phyloP scores from a whole-genome alignment of 1,140 invertebrate species.

The Saccostrea glomerata region DNA sequence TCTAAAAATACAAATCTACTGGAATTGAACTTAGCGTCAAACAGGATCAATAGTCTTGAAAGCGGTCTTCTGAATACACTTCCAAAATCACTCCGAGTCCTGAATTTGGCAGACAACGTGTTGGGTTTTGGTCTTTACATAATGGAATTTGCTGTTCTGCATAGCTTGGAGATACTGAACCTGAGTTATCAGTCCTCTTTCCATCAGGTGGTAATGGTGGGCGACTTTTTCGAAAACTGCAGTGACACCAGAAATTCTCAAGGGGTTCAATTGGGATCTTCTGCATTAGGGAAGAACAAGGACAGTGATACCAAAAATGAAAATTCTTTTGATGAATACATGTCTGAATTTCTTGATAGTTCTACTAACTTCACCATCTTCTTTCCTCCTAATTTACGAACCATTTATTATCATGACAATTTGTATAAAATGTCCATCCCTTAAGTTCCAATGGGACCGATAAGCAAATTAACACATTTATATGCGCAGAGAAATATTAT shows the following conservation, averaged over 20 bases:
- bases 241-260: neutral
- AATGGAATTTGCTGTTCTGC: neutral
- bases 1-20: neutral
- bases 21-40: neutral
- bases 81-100: neutral
- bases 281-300: neutral
- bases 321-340: neutral
- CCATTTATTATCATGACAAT: neutral
- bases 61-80: neutral
- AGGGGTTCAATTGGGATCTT: neutral
- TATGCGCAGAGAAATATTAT: neutral
- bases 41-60: neutral
- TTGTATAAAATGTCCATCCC: constrained; percentile 1
- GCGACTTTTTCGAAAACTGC: neutral
- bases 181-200: neutral
- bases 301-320: neutral
- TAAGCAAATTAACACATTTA: neutral
- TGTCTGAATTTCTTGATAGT: neutral
- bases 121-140: neutral
- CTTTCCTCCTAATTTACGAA: neutral
- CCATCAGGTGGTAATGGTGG: neutral
- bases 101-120: neutral
- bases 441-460: neutral
- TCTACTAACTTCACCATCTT: neutral
- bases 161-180: neutral